These are phyloP conservation scores for Halictus rubicundus DNA, from an alignment of 1,140 invertebrate genomes.

Conservation along the genomic window DNA sequence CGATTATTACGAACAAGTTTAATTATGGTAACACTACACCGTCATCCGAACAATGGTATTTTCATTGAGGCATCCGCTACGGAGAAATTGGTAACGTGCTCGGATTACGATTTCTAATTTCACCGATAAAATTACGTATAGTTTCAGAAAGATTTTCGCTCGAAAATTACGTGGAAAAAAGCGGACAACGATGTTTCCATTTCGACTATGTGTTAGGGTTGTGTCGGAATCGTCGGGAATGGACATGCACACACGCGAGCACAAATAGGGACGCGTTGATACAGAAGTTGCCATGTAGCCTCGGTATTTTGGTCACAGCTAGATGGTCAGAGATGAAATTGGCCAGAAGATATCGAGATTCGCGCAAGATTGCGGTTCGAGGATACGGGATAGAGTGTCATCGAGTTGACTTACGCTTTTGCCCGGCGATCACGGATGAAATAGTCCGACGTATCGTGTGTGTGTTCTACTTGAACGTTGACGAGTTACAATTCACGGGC, in stretches of 20 bases:
- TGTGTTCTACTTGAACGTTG: neutral
- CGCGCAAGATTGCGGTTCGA: neutral
- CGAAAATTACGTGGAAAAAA: neutral
- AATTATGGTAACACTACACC: no score
- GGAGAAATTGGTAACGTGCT: no score
- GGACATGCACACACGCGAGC: neutral
- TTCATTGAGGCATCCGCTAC: no score
- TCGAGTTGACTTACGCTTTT: neutral
- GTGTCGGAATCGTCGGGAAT: conserved; percentile 16
- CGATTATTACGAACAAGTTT: no score
- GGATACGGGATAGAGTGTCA: neutral
- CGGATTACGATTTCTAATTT: neutral
- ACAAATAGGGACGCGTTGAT: neutral
- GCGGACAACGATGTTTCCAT: neutral
- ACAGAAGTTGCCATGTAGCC: neutral
- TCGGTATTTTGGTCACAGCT: neutral
- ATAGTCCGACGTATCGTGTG: neutral
- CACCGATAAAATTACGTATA: neutral
- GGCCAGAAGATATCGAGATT: neutral
- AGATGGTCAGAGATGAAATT: neutral
- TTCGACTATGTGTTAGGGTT: neutral
- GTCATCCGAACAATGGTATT: no score
- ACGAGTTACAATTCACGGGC: neutral
- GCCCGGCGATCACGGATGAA: neutral
- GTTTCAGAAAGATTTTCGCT: no score